phyloP scores from a whole-genome alignment of 1,140 invertebrate species.

The Akabosia matsudoensis region DNA sequence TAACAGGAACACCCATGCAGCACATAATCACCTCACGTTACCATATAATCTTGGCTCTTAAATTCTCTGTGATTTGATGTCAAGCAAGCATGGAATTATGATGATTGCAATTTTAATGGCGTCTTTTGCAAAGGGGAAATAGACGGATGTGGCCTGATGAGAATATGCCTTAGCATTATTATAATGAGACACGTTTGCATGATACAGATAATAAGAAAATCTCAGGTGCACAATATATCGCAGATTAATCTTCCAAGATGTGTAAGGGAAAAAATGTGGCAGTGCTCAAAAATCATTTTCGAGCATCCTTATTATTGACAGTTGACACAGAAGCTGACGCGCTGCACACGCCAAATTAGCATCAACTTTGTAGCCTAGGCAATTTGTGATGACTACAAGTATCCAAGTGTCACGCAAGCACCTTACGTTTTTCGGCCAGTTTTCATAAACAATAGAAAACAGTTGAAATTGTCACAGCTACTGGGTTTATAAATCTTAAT shows the following conservation, averaged over 20 bases:
- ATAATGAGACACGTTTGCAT: no score
- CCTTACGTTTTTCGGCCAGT: neutral
- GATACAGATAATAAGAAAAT: no score
- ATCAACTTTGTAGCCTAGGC: no score
- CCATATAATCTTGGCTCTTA: neutral
- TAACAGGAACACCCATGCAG: conserved; percentile 16
- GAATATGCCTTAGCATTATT: neutral
- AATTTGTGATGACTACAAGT: no score
- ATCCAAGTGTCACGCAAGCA: neutral
- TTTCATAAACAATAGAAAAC: conserved; percentile 20
- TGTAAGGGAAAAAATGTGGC: neutral
- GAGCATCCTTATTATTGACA: neutral
- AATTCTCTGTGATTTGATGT: conserved; percentile 12
- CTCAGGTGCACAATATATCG: no score
- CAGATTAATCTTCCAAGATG: no score
- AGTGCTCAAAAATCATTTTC: neutral
- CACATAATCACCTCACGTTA: conserved; percentile 18
- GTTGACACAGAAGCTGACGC: conserved; percentile 14
- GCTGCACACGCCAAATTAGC: neutral
- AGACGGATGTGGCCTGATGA: conserved; percentile 9
- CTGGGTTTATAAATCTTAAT: conserved; percentile 10
- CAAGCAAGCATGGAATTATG: conserved; percentile 23
- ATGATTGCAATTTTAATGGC: conserved; percentile 23
- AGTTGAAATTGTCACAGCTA: conserved; percentile 25
- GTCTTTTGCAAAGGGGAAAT: neutral